Conservation (phyloP, 2,888 invertebrate genomes). For the Oxytorus armatus region DNA sequence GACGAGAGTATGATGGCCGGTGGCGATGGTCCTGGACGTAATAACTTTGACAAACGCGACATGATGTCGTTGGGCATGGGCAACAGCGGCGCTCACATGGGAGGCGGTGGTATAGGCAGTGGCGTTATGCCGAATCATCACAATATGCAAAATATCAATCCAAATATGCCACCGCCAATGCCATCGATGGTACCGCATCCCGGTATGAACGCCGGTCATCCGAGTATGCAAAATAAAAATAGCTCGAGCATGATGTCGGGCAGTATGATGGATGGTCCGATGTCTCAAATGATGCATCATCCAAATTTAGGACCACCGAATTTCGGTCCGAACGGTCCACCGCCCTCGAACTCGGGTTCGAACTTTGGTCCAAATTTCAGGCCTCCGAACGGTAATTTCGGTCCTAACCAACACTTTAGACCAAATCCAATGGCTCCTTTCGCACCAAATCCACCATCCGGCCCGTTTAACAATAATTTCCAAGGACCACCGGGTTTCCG, state of each 20-base stretch:
- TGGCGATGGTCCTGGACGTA: conserved; percentile 70
- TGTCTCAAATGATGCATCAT: conserved; percentile 80
- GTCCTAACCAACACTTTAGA: conserved; percentile 79
- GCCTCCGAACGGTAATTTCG: conserved; percentile 80
- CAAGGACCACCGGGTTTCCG: conserved; percentile 80
- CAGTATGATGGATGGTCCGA: conserved; percentile 75
- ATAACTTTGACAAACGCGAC: conserved; percentile 78
- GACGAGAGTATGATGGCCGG: conserved; percentile 74
- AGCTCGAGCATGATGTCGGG: conserved; percentile 62
- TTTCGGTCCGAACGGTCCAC: conserved; percentile 80
- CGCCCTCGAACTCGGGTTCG: conserved; percentile 75
- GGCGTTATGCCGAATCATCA: conserved; percentile 75
- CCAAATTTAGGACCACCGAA: conserved; percentile 77
- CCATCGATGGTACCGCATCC: conserved; percentile 75
- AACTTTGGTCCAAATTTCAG: conserved; percentile 76
- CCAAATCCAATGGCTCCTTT: conserved; percentile 79
- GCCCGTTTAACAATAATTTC: conserved; percentile 76
- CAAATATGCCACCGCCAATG: conserved; percentile 78
- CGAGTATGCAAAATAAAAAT: conserved; percentile 74
- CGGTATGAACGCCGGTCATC: conserved; percentile 75
- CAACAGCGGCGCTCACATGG: conserved; percentile 70
- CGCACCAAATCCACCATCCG: conserved; percentile 72
- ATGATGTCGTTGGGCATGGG: conserved; percentile 72
- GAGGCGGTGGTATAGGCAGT: conserved; percentile 59
- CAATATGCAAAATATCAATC: conserved; percentile 81